Percentiles rank a stretch among this genome's conserved stretches.
phyloP scores from a whole-genome alignment of 1,140 invertebrate species.

The Philopotamus ludificatus region DNA sequence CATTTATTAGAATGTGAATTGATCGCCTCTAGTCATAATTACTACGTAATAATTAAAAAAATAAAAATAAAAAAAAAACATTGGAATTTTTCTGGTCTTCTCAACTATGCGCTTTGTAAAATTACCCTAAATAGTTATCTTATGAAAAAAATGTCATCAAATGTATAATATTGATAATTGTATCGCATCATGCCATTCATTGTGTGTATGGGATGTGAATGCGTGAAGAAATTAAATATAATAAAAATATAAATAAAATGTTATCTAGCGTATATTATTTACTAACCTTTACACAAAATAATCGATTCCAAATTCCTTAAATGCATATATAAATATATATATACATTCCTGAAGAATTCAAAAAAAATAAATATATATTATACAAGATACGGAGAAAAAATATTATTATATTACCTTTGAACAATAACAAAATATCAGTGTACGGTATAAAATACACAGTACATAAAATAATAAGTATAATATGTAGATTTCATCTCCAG shows the following conservation, averaged over 20 bases:
- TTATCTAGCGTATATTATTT: constrained; percentile 6
- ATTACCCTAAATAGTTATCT: constrained; percentile 39
- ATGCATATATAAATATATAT: too few species aligned
- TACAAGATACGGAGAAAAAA: too few species aligned
- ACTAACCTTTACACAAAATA: neutral
- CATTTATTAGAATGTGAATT: constrained; percentile 23
- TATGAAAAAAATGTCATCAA: constrained; percentile 40
- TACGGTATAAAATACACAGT: neutral
- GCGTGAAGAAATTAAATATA: constrained; percentile 40
- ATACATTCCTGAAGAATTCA: too few species aligned
- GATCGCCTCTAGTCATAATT: constrained; percentile 42
- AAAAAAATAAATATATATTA: too few species aligned
- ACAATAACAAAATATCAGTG: neutral
- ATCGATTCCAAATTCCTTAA: too few species aligned
- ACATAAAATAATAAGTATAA: neutral
- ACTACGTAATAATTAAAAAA: constrained; percentile 33
- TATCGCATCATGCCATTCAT: constrained; percentile 42
- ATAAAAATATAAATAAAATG: constrained; percentile 28
- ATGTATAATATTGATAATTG: constrained; percentile 33
- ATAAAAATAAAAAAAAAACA: constrained; percentile 30
- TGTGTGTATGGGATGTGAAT: constrained; percentile 40
- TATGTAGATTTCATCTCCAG: neutral
- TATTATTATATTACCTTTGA: too few species aligned
- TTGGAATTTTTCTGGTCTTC: constrained; percentile 40
- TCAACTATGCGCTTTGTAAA: constrained; percentile 41